These are phyloP conservation scores for Anguilla marmorata DNA, from an alignment of 2,797 vertebrate genomes.

Conservation along the genomic window DNA sequence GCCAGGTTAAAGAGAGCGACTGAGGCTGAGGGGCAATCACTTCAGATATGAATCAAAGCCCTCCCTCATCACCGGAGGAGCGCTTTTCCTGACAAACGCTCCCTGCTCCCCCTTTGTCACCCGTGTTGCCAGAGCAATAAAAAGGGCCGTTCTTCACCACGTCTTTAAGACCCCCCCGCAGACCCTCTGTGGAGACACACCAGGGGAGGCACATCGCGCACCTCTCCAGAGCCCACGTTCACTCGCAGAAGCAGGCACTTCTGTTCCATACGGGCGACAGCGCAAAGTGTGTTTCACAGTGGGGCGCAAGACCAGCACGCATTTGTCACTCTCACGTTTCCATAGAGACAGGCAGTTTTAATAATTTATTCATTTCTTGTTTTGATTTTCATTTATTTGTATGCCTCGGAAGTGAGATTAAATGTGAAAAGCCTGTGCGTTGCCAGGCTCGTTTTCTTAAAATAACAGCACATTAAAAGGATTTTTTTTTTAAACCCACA, in stretches of 20 bases:
- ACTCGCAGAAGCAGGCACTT: not conserved
- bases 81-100: not conserved
- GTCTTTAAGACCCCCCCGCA: not conserved
- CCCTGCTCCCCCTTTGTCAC: not conserved
- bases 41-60: constrained; percentile 3
- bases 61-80: not conserved
- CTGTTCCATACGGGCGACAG: not conserved
- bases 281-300: not conserved
- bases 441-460: not conserved
- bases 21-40: not conserved
- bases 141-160: not conserved
- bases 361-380: constrained; percentile 17
- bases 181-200: not conserved
- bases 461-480: not conserved
- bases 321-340: not conserved
- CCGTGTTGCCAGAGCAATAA: not conserved
- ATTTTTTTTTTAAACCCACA: not conserved
- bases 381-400: constrained; percentile 12
- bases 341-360: constrained; percentile 3
- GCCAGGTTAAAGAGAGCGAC: not conserved
- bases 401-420: not conserved
- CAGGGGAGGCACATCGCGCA: not conserved
- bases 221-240: not conserved
- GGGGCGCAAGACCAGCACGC: not conserved
- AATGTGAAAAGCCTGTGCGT: not conserved